phyloP scores from a whole-genome alignment of 1,140 invertebrate genomes.

The Theocolax elegans region DNA sequence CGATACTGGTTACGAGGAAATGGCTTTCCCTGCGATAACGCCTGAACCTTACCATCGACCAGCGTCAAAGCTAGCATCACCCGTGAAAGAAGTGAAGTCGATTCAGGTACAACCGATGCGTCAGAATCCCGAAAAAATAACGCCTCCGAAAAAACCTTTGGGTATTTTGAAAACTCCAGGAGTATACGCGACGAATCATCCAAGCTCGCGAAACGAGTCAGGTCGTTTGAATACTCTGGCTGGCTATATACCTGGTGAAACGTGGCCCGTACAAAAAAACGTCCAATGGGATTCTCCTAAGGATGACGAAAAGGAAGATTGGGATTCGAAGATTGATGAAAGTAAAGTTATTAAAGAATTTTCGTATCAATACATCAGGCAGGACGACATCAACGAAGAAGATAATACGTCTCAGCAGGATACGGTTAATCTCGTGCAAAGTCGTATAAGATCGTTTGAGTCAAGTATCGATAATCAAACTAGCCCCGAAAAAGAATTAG shows the following conservation, averaged over 20 bases:
- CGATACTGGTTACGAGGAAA: slow-evolving; percentile 60
- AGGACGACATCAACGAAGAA: slow-evolving; percentile 48
- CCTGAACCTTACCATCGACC: neutral
- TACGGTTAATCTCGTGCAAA: slow-evolving; percentile 66
- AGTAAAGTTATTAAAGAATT: slow-evolving; percentile 64
- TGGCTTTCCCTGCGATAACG: slow-evolving; percentile 43
- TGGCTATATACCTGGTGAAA: slow-evolving; percentile 47
- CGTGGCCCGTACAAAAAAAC: slow-evolving; percentile 54
- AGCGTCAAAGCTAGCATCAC: neutral
- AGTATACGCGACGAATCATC: slow-evolving; percentile 43
- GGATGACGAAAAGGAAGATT: slow-evolving; percentile 53
- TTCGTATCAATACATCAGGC: slow-evolving; percentile 66
- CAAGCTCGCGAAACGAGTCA: slow-evolving; percentile 38
- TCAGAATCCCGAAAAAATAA: slow-evolving; percentile 4
- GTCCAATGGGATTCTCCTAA: slow-evolving; percentile 58
- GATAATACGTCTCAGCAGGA: slow-evolving; percentile 39
- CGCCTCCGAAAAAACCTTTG: slow-evolving; percentile 49
- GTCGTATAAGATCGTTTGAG: slow-evolving; percentile 68
- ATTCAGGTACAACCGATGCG: slow-evolving; percentile 1
- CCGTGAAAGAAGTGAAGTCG: neutral
- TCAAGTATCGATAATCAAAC: slow-evolving; percentile 44
- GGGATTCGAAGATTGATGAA: slow-evolving; percentile 63
- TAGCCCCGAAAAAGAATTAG: slow-evolving; percentile 51
- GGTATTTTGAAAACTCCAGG: slow-evolving; percentile 58
- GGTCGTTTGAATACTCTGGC: slow-evolving; percentile 42